Evolutionary conservation across 1,140 invertebrate genomes (phyloP), one percentile per base, ranked within the genome.

Genomic region (Lutraria rhynchaena): DNA sequence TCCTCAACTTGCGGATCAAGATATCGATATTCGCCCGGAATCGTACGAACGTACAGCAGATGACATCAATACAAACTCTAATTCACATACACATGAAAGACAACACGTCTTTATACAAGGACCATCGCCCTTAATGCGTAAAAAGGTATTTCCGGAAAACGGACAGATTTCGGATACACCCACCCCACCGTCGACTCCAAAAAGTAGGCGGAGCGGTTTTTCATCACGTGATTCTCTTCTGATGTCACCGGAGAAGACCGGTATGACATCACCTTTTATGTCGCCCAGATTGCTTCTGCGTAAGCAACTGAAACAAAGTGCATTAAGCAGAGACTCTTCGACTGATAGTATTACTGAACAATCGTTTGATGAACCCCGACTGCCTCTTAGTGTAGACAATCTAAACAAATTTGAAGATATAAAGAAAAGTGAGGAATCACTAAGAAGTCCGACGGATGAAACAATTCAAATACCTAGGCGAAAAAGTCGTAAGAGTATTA

Each of bases 131-230:
- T 27, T 80, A 22, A n/a, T 70, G 7, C 63, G 37, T 22, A 58
- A 51, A 35, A 69, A 46, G 53, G 17, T 35, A 17, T 69, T 33
- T 19, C 33, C 44, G 37, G 76, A 80, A 57, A 80, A 80, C 29
- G 76, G 76, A 41, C 49, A 80, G 41, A 37, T 80, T 35, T 80
- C 76, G n/a, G 76, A 80, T 33, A 80, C 76, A 0, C 76, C 76
- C 27, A 80, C 76, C 1, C 76, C 76, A 4, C 76, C 76, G 5
- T 80, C 76, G 13, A 80, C 76, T 33, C 76, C 76, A 46, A 80
- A 70, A 60, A 80, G 76, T 49, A 49, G 76, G 27, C 49, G 76
- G 15, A 80, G 76, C n/a, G 29, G 9, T 27, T 35, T 70, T 15
- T 80, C 76, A 7, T 80, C 76, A 27, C 63, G 63, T 46, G 63